Evolutionary conservation across 1,140 invertebrate species (phyloP).

Genomic region (Nymphalis io): DNA sequence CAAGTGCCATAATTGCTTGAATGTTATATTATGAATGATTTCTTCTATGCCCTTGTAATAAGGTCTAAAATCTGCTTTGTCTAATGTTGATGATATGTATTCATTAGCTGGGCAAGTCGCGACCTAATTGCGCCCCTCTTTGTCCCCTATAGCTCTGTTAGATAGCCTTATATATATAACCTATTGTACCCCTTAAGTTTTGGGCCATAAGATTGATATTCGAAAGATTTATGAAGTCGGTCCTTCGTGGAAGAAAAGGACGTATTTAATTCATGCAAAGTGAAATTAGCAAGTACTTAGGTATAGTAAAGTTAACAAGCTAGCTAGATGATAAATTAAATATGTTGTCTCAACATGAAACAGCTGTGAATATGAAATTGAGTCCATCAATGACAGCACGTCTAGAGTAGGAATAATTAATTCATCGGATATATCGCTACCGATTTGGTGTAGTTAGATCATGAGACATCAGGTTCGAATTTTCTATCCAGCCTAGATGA

Average conservation of each 20-base stretch:
- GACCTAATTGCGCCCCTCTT: constrained; percentile 31
- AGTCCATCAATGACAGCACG: background rate
- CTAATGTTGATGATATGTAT: constrained; percentile 35
- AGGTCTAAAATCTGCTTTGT: constrained; percentile 27
- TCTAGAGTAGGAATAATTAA: no score
- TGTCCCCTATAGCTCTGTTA: constrained; percentile 5
- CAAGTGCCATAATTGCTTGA: constrained; percentile 24
- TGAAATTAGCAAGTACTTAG: constrained; percentile 20
- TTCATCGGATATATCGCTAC: no score
- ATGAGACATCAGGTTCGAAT: no score
- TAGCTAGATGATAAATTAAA: constrained; percentile 18
- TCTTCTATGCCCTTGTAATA: constrained; percentile 18
- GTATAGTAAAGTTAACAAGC: constrained; percentile 22
- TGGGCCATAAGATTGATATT: background rate
- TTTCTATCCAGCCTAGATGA: no score
- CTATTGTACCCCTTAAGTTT: background rate
- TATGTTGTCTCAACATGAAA: constrained; percentile 2
- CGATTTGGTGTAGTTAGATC: no score
- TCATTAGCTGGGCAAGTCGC: constrained; percentile 33
- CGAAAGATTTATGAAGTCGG: background rate
- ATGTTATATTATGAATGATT: constrained; percentile 3
- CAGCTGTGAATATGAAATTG: background rate
- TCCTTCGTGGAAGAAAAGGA: constrained; percentile 5
- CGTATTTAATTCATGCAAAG: constrained; percentile 12
- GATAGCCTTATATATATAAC: constrained; percentile 2